Evolutionary conservation across 1,140 invertebrate species (phyloP).

Genomic region (Drosophila kepulauana): DNA sequence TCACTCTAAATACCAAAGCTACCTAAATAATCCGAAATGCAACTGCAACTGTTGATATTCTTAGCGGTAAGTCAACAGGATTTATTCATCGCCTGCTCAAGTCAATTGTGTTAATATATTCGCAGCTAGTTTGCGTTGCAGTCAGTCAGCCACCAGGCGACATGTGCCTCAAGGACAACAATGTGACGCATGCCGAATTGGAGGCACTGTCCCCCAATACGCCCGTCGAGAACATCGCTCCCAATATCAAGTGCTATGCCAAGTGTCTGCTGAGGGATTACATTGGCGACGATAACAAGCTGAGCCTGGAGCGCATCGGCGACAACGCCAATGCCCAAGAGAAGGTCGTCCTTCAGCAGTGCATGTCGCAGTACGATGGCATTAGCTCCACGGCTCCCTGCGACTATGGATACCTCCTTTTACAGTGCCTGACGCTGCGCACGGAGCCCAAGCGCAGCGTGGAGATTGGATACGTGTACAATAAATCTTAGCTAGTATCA

Average conservation of each 20-base stretch:
- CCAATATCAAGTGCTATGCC: slow-evolving; percentile 44
- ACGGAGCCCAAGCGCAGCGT: neutral
- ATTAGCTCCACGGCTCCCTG: slow-evolving; percentile 7
- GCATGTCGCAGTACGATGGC: slow-evolving; percentile 12
- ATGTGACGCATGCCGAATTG: slow-evolving; percentile 14
- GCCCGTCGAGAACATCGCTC: neutral
- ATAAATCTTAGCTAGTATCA: neutral
- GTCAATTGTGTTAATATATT: neutral
- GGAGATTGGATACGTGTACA: neutral
- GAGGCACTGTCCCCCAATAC: slow-evolving; percentile 10
- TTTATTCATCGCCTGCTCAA: neutral
- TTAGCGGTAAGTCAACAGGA: neutral
- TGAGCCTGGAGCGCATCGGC: slow-evolving; percentile 10
- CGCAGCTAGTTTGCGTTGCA: neutral
- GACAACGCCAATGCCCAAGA: slow-evolving; percentile 26
- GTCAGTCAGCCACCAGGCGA: neutral
- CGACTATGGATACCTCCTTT: slow-evolving; percentile 47
- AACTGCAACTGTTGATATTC: slow-evolving; percentile 4
- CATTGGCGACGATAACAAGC: slow-evolving; percentile 16
- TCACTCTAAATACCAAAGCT: neutral
- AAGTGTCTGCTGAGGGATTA: slow-evolving; percentile 36
- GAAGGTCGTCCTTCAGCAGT: slow-evolving; percentile 1
- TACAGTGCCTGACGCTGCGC: slow-evolving; percentile 29
- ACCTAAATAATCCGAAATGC: neutral
- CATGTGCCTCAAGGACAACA: slow-evolving; percentile 15